Base-by-base conservation (phyloP, 2,888 invertebrate species). In the Alsophila aescularia region DNA sequence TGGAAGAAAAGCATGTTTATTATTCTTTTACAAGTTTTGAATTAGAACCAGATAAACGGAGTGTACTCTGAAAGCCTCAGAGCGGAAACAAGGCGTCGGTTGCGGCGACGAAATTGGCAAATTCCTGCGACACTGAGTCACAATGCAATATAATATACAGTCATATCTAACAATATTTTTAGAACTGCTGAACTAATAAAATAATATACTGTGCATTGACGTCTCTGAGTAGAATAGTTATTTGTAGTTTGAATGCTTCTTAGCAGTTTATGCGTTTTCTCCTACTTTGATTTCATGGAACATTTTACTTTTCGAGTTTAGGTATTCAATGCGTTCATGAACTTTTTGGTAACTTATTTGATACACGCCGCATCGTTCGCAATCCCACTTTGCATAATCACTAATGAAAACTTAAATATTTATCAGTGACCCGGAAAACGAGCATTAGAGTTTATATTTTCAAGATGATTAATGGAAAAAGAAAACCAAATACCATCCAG, bases 81-180 rank as follows among this genome's bases (percentile, higher is more conserved):
- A 36, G 32, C 44, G 55, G 55, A 56, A 51, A 37, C n/a, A 39
- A 35, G 51, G 37, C 12, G 47, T 37, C 47, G 27, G 27, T 37
- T 13, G 36, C 47, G 41, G 34, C 37, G 31, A 39, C 41, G 39
- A 47, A 50, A 55, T 45, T 55, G 41, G 43, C 41, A 32, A 43
- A 47, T 47, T 37, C 29, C 18, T 29, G 47, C 29, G 10, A 34
- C 34, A 15, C 36, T 52, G 56, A 56, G 14, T 49, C 54, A 55
- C 42, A 31, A 32, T 18, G 27, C 29, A 34, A 39, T 42, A 58
- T 34, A 48, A 15, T 1, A 35, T 1, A 34, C 32, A 40, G 13
- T 50, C 35, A 27, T 35, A 50, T 18, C 21, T 40, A 15, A 7
- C 14, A 6, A 32, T 32, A 31, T 37, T 47, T 10, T 15, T 14